Conservation (phyloP, 2,888 invertebrate genomes). For the Cheilosia vulpina region DNA sequence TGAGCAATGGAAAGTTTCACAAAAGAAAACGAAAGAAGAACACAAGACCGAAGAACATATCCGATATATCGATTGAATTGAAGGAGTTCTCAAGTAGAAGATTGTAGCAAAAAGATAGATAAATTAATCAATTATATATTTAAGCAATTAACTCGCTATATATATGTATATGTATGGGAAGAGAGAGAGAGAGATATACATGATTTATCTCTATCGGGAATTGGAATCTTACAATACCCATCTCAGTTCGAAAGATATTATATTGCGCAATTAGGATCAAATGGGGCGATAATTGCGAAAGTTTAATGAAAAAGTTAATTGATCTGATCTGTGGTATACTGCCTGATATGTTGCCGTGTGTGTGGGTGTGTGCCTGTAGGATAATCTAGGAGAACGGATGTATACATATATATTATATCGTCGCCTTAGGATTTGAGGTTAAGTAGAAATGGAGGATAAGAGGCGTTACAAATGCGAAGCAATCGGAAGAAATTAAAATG, state of each 20-base stretch:
- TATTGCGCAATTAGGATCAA: slow-evolving; percentile 75
- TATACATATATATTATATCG: slow-evolving; percentile 1
- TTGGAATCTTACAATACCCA: slow-evolving; percentile 58
- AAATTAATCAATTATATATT: slow-evolving; percentile 75
- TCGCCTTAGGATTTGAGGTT: slow-evolving; percentile 32
- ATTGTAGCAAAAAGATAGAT: slow-evolving; percentile 70
- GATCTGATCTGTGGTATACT: slow-evolving; percentile 66
- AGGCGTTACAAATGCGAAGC: slow-evolving; percentile 34
- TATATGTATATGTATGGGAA: background rate
- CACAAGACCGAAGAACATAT: slow-evolving; percentile 1
- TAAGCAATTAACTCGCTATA: slow-evolving; percentile 70
- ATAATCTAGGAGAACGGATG: slow-evolving; percentile 11
- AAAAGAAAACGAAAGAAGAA: slow-evolving; percentile 30
- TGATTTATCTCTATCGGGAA: slow-evolving; percentile 69
- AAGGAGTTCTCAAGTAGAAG: slow-evolving; percentile 55
- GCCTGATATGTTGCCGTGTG: slow-evolving; percentile 4
- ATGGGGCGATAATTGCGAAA: slow-evolving; percentile 75
- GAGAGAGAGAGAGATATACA: slow-evolving; percentile 34
- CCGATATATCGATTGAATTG: slow-evolving; percentile 61
- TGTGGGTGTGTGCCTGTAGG: background rate
- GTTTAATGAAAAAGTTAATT: slow-evolving; percentile 75
- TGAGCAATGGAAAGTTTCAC: slow-evolving; percentile 60
- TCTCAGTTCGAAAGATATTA: slow-evolving; percentile 61
- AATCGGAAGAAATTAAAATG: slow-evolving; percentile 38
- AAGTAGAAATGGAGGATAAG: slow-evolving; percentile 30